Percentiles rank a stretch among this genome's conserved stretches.
phyloP scores from a whole-genome alignment of 2,113 vertebrate species.

The Dicerorhinus sumatrensis region DNA sequence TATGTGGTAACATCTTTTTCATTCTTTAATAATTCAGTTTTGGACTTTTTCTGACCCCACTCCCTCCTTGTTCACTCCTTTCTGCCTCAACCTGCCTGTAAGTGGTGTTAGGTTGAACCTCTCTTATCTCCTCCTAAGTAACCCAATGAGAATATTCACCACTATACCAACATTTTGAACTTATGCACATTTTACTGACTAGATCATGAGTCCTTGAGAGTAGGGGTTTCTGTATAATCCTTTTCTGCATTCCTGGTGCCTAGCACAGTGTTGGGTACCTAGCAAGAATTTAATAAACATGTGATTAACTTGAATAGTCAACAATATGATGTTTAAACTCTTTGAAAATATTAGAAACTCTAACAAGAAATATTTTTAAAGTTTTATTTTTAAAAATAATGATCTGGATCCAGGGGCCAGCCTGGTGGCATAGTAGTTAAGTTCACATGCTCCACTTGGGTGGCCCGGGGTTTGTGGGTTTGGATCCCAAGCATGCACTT shows the following conservation, averaged over 20 bases:
- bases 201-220: background rate
- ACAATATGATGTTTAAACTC: background rate
- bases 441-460: no score
- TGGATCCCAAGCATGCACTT: no score
- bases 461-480: no score
- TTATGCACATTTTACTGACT: background rate
- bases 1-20: background rate
- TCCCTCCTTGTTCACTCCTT: background rate
- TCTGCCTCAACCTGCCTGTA: background rate
- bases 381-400: background rate
- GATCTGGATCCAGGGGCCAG: background rate
- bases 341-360: background rate
- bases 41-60: background rate
- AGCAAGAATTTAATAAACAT: background rate
- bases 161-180: background rate
- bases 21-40: background rate
- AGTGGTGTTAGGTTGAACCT: background rate
- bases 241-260: background rate
- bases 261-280: background rate
- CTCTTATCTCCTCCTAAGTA: background rate
- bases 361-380: conserved; percentile 6
- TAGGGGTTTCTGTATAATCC: background rate
- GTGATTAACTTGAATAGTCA: background rate
- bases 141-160: background rate
- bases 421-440: no score